A percentile compares a stretch with the other conserved stretches of the same genome.
Evolutionary conservation across 2,113 vertebrate genomes (phyloP).

Genomic region (Rhineura floridana): DNA sequence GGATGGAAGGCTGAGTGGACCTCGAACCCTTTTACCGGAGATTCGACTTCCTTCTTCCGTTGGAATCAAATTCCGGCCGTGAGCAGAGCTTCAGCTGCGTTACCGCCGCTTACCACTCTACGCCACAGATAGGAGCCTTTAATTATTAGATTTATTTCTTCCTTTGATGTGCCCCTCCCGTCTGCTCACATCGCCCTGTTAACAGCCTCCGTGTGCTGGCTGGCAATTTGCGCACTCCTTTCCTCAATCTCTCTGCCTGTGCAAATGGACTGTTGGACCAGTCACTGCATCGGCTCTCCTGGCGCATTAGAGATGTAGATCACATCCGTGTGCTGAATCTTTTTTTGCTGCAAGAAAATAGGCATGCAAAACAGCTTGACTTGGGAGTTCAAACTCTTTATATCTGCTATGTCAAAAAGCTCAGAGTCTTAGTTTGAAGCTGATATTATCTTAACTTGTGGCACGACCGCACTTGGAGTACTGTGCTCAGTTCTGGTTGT

Average conservation of each 20-base stretch:
- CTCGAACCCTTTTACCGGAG: too few species aligned
- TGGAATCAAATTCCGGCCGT: too few species aligned
- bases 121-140: too few species aligned
- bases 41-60: too few species aligned
- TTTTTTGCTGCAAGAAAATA: not conserved
- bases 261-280: not conserved
- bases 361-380: not conserved
- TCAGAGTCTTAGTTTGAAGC: not conserved
- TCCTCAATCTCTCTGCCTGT: not conserved
- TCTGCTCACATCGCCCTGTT: not conserved
- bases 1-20: too few species aligned
- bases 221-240: not conserved
- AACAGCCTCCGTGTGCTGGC: not conserved
- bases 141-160: too few species aligned
- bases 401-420: not conserved
- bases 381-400: too few species aligned
- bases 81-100: too few species aligned
- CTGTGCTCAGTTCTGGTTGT: too few species aligned
- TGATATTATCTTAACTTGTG: not conserved
- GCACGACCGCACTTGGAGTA: too few species aligned
- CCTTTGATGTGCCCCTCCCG: too few species aligned
- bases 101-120: too few species aligned
- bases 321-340: not conserved
- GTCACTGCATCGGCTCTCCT: not conserved
- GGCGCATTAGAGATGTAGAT: slow-evolving; percentile 9